phyloP scores from a whole-genome alignment of 2,888 invertebrate genomes.

The Listrodromus nycthemerus region DNA sequence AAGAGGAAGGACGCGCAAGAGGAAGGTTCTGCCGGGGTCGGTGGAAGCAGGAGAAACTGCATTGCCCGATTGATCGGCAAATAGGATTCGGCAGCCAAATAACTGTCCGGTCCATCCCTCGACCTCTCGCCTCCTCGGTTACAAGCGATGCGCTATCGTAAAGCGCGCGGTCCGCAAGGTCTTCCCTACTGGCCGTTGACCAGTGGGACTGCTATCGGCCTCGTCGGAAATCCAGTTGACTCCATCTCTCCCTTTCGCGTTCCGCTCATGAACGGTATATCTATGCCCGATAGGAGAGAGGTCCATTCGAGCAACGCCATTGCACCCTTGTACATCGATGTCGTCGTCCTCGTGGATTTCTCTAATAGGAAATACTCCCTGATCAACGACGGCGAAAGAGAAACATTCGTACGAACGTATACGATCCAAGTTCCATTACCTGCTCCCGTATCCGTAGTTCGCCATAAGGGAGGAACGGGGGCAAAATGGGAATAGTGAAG shows the following conservation, averaged over 20 bases:
- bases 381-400: not conserved
- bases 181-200: constrained; percentile 42
- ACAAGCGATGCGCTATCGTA: constrained; percentile 32
- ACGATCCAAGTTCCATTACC: not conserved
- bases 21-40: not conserved
- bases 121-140: constrained; percentile 8
- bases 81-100: constrained; percentile 78
- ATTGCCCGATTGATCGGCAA: constrained; percentile 77
- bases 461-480: no score
- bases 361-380: not conserved
- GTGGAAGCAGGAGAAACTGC: constrained; percentile 70
- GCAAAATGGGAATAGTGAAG: no score
- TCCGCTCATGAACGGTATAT: constrained; percentile 9
- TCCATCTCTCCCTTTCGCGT: constrained; percentile 15
- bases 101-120: constrained; percentile 60
- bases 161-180: constrained; percentile 35
- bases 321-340: not conserved
- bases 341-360: constrained; percentile 13
- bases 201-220: not conserved
- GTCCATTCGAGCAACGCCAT: constrained; percentile 6
- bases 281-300: not conserved
- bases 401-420: not conserved
- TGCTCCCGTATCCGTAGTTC: not conserved
- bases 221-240: not conserved
- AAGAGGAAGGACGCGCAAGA: not conserved